Conservation (phyloP, 2,888 invertebrate species). For the Odontocolon sp. region DNA sequence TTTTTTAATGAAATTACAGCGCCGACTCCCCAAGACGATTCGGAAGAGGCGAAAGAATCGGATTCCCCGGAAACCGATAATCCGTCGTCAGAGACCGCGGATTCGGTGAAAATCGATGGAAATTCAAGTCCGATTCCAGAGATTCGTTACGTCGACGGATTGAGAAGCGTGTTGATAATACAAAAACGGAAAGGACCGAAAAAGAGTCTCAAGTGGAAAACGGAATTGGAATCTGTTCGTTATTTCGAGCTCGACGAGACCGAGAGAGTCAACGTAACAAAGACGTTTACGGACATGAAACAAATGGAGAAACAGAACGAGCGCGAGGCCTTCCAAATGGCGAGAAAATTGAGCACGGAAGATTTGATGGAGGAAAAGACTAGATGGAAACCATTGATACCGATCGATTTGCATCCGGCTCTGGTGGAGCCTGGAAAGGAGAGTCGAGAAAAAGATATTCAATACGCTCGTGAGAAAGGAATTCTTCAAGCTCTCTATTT, state of each 20-base stretch:
- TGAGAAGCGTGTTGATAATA: conserved; percentile 89
- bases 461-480: conserved; percentile 92
- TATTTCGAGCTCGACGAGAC: conserved; percentile 98
- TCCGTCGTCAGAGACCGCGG: conserved; percentile 60
- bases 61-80: conserved; percentile 70
- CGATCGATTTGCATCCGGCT: conserved; percentile 87
- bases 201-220: conserved; percentile 91
- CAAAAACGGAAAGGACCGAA: conserved; percentile 90
- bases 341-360: conserved; percentile 87
- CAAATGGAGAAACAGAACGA: conserved; percentile 94
- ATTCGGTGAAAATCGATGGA: conserved; percentile 65
- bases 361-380: conserved; percentile 92
- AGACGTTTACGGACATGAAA: conserved; percentile 95
- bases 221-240: conserved; percentile 91
- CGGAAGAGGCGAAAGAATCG: conserved; percentile 69
- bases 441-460: conserved; percentile 93
- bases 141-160: conserved; percentile 82
- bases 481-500: conserved; percentile 92
- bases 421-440: conserved; percentile 87
- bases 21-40: conserved; percentile 68
- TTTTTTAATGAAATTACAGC: conserved; percentile 55
- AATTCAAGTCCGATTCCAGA: conserved; percentile 60
- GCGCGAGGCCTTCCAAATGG: conserved; percentile 90
- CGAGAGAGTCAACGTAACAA: conserved; percentile 97
- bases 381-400: conserved; percentile 88